Base-by-base conservation (phyloP, 1,140 invertebrate genomes). In the Mycetomoellerius zeteki region DNA sequence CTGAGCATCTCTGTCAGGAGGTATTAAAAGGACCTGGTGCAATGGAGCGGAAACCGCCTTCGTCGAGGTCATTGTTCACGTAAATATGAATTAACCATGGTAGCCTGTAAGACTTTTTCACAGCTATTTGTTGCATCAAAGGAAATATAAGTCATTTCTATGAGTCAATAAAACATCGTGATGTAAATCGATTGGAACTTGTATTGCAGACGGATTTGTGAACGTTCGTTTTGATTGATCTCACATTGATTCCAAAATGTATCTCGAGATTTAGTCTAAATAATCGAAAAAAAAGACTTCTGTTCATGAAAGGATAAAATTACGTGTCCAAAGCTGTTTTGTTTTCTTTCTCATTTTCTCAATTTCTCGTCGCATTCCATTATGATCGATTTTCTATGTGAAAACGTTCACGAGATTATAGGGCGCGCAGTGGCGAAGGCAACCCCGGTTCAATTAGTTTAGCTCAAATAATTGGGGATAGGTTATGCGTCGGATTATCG, bases 371-470 rank as follows among this genome's bases (percentile, higher is more conserved):
- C 14, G 30, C 5, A 33, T 12, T 19, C 3, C 3, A 21, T 87
- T 85, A 19, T 24, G 27, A 78, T 85, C 50, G 69, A 85, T 76
- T 89, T 80, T 80, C 54, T 14, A 47, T 19, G 24, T 30, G 71
- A 86, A 86, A 88, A 81, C 19, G 58, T 0, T 33, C n/a, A n/a
- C 52, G 27, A 47, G 30, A 43, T 43, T 76, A 72, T 24, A 33
- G 47, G 16, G 21, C 33, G 8, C 27, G n/a, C 5, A 21, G 43
- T 43, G 52, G 19, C 10, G 64, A 64, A 56, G 62, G 30, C 50
- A 50, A 27, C 56, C 47, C 19, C 24, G 21, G 19, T 54, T 78
- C 86, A 88, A 89, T 88, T 89, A 88, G 75, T 75, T 88, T 87
- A 71, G 73, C 60, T 56, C 52, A 71, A 80, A 89, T 88, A 89